phyloP scores from a whole-genome alignment of 2,797 vertebrate species.

The Ctenochaetus hawaiiensis region DNA sequence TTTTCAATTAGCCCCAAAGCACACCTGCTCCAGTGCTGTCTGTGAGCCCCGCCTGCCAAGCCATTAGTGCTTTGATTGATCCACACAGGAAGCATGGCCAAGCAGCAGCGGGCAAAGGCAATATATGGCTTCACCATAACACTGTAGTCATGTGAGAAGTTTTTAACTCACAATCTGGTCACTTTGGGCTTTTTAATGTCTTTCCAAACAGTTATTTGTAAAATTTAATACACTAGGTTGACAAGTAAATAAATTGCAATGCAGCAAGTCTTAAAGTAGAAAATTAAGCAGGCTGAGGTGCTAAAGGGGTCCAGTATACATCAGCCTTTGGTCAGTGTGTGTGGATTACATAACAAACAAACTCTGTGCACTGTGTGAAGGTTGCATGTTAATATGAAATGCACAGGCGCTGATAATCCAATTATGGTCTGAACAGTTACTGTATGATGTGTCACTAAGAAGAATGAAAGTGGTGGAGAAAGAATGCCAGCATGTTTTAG shows the following conservation, averaged over 20 bases:
- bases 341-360: constrained; percentile 7
- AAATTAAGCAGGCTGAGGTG: not conserved
- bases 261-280: not conserved
- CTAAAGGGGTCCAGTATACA: not conserved
- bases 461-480: constrained; percentile 30
- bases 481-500: constrained; percentile 59
- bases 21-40: constrained; percentile 85
- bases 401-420: constrained; percentile 7
- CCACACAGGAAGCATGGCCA: constrained; percentile 80
- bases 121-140: constrained; percentile 51
- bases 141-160: constrained; percentile 31
- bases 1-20: constrained; percentile 85
- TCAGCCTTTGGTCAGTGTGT: constrained; percentile 1
- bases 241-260: constrained; percentile 13
- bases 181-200: not conserved
- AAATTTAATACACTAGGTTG: not conserved
- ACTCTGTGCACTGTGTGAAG: constrained; percentile 7
- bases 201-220: not conserved
- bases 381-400: constrained; percentile 14
- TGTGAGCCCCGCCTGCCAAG: constrained; percentile 72
- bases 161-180: constrained; percentile 15
- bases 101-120: constrained; percentile 64
- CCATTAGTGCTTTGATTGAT: constrained; percentile 86
- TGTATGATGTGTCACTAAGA: constrained; percentile 41
- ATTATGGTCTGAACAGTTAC: constrained; percentile 27